Evolutionary conservation across 2,888 invertebrate genomes (phyloP), one percentile per base, ranked within the genome.

Genomic region (Callyntrura sp.): DNA sequence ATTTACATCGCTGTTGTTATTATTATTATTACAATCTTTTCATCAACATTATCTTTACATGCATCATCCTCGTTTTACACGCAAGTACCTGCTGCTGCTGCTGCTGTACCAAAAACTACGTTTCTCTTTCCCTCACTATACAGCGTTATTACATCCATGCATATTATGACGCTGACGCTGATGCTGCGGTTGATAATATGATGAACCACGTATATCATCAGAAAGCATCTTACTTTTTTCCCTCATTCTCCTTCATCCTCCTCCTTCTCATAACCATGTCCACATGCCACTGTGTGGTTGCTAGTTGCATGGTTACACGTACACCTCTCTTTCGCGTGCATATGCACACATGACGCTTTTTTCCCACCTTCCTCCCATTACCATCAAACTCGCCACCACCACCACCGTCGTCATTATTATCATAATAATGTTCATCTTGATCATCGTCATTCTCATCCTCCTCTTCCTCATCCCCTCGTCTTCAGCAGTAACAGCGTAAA

Each of bases 341-440:
- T n/a, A n/a, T 35, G 35, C 35, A 35, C 6, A 35, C 55, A 78
- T 78, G 78, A 78, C 14, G 25, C 55, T 78, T 78, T 78, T 78
- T 73, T 73, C 70, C 84, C 84, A 85, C 73, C 73, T 85, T 73
- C 84, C 68, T 35, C 35, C 35, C 6, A 35, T 35, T 6, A 6
- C 35, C 73, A 73, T 73, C 73, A 51, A 84, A 73, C 25, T 78
- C 55, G 55, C 78, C 60, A 60, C 60, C 60, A 57, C 17, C 57
- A 60, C 23, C 23, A 60, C 25, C 20, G 23, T 23, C 45, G 48
- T 48, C 55, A 70, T 85, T 70, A 85, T 85, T 43, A 73, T 43
- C 84, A 85, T 85, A 85, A 85, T 85, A 51, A 70, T 73, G 84
- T 51, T 73, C 70, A 85, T 73, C 73, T 85, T 85, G 45, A 84